phyloP scores from a whole-genome alignment of 2,888 invertebrate species.

The Augochlorella aurata region DNA sequence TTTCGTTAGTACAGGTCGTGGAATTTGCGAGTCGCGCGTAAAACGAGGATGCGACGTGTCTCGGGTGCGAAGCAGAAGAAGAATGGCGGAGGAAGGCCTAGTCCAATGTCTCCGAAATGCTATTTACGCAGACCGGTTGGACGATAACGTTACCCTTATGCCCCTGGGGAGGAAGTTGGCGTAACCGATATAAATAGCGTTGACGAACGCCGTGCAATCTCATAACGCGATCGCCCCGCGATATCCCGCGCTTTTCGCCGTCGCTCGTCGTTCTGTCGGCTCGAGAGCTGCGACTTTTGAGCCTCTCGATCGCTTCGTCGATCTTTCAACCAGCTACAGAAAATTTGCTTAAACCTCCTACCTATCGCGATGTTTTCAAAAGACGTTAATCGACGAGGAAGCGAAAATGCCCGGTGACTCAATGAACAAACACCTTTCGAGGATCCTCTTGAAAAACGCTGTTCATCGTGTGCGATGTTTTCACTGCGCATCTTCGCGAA shows the following conservation, averaged over 20 bases:
- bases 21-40: conserved; percentile 28
- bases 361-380: neutral
- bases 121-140: conserved; percentile 42
- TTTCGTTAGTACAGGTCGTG: conserved; percentile 6
- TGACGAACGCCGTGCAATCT: conserved; percentile 59
- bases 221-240: conserved; percentile 53
- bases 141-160: conserved; percentile 58
- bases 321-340: neutral
- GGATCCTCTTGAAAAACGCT: neutral
- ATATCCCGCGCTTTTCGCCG: conserved; percentile 49
- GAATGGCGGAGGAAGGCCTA: neutral
- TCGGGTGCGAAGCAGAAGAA: neutral
- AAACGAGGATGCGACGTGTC: conserved; percentile 22
- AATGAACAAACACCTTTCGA: conserved; percentile 19
- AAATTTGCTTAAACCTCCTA: neutral
- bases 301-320: conserved; percentile 3
- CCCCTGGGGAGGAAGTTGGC: conserved; percentile 57
- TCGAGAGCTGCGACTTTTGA: conserved; percentile 6
- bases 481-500: neutral
- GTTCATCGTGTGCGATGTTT: neutral
- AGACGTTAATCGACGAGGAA: conserved; percentile 20
- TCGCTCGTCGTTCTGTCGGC: conserved; percentile 11
- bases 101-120: conserved; percentile 44
- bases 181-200: conserved; percentile 67
- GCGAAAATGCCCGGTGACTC: conserved; percentile 18